phyloP scores from a whole-genome alignment of 2,888 invertebrate genomes.

The Stenichneumon culpator region DNA sequence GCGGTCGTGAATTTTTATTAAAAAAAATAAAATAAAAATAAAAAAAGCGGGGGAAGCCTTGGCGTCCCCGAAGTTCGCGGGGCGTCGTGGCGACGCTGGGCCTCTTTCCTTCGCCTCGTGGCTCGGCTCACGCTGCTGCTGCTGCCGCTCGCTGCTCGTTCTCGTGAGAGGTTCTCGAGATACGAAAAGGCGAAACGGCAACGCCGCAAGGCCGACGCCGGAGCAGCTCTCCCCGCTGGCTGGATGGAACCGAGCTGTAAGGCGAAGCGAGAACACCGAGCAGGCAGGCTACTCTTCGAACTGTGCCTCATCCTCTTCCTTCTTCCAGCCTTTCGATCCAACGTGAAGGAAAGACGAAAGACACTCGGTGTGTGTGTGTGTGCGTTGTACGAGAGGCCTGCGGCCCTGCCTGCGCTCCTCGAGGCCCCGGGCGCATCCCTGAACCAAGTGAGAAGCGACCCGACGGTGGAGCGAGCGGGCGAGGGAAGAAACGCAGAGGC shows the following conservation, averaged over 20 bases:
- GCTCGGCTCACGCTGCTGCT: slow-evolving; percentile 44
- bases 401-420: slow-evolving; percentile 76
- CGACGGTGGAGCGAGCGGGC: slow-evolving; percentile 10
- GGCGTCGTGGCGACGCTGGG: slow-evolving; percentile 64
- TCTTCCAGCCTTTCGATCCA: slow-evolving; percentile 36
- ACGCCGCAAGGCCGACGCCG: slow-evolving; percentile 77
- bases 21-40: slow-evolving; percentile 65
- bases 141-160: slow-evolving; percentile 12
- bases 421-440: slow-evolving; percentile 78
- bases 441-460: slow-evolving; percentile 32
- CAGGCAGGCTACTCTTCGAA: slow-evolving; percentile 61
- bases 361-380: slow-evolving; percentile 14
- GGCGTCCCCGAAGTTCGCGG: slow-evolving; percentile 66
- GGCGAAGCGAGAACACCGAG: slow-evolving; percentile 51
- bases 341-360: slow-evolving; percentile 13
- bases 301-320: slow-evolving; percentile 56
- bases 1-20: slow-evolving; percentile 78
- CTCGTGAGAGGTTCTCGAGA: slow-evolving; percentile 39
- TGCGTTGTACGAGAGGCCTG: slow-evolving; percentile 71
- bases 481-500: slow-evolving; percentile 9
- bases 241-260: slow-evolving; percentile 57
- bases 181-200: slow-evolving; percentile 76
- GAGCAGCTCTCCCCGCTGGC: slow-evolving; percentile 62
- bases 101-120: slow-evolving; percentile 59
- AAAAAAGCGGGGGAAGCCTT: slow-evolving; percentile 68